phyloP scores from a whole-genome alignment of 92 coral and sea anemone genomes.

The Actinostola sp. region DNA sequence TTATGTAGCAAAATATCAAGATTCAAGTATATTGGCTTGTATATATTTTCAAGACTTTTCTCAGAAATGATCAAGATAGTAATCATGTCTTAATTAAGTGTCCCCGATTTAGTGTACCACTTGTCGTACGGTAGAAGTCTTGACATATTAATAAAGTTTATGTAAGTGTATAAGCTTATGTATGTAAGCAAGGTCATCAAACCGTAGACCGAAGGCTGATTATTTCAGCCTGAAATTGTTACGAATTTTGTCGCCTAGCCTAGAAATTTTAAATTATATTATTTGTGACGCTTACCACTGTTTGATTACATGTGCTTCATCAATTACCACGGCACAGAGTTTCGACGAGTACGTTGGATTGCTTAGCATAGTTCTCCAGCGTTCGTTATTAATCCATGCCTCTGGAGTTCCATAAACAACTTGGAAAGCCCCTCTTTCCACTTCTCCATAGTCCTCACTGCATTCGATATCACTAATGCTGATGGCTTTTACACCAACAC shows the following conservation, averaged over 20 bases:
- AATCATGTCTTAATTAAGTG: no score
- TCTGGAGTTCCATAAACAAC: conserved; percentile 60
- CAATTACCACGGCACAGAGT: conserved; percentile 52
- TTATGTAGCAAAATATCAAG: no score
- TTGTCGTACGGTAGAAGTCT: no score
- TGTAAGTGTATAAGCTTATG: no score
- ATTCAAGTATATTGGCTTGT: no score
- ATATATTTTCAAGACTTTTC: no score
- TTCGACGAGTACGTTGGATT: conserved; percentile 28
- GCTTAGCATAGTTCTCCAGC: conserved; percentile 49
- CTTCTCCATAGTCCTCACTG: conserved; percentile 6
- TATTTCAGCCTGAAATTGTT: no score
- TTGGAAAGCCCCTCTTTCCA: conserved; percentile 46
- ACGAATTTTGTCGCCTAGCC: not conserved
- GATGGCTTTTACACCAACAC: conserved; percentile 30
- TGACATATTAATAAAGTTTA: no score
- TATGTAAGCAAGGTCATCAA: no score
- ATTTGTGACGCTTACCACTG: conserved; percentile 4
- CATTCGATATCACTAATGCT: conserved; percentile 21
- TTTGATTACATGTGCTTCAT: conserved; percentile 52
- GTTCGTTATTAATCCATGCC: conserved; percentile 55
- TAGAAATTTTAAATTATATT: not conserved
- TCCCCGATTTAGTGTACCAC: no score
- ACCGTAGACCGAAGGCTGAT: no score
- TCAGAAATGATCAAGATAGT: no score